Percentiles rank a stretch among this genome's conserved stretches.
Evolutionary conservation across 2,888 invertebrate species (phyloP).

Genomic region (Amphiduros pacificus): DNA sequence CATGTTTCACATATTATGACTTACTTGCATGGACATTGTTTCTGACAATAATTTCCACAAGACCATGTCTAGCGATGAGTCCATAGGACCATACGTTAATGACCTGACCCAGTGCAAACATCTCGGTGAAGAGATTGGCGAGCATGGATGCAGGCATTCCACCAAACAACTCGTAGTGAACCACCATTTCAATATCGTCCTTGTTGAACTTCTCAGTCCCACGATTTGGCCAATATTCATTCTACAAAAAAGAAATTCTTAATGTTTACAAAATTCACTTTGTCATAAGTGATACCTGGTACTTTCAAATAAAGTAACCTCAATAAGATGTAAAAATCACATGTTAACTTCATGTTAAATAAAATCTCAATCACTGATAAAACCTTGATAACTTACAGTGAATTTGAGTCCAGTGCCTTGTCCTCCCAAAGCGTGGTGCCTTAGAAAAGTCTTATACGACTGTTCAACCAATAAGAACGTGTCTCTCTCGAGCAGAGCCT

Average conservation of each 20-base stretch:
- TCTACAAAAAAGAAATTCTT: background rate
- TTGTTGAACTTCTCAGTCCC: background rate
- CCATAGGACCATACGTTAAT: background rate
- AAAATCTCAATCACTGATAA: no score
- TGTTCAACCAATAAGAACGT: no score
- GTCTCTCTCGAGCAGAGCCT: no score
- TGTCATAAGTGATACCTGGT: no score
- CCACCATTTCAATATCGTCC: background rate
- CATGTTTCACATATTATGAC: no score
- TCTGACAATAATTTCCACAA: background rate
- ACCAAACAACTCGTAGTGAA: background rate
- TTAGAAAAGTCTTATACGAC: no score
- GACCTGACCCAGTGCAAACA: background rate
- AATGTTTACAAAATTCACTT: no score
- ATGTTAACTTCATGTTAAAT: no score
- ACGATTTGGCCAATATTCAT: background rate
- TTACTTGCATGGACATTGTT: background rate
- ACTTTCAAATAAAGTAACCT: background rate
- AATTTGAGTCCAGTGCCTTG: no score
- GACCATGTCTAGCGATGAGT: background rate
- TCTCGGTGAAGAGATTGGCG: background rate
- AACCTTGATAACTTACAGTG: no score
- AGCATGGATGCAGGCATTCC: background rate
- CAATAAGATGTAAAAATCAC: background rate
- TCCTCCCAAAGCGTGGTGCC: no score